These are phyloP conservation scores for Lagorchestes hirsutus DNA, from an alignment of 2,797 vertebrate genomes.

Conservation along the genomic window DNA sequence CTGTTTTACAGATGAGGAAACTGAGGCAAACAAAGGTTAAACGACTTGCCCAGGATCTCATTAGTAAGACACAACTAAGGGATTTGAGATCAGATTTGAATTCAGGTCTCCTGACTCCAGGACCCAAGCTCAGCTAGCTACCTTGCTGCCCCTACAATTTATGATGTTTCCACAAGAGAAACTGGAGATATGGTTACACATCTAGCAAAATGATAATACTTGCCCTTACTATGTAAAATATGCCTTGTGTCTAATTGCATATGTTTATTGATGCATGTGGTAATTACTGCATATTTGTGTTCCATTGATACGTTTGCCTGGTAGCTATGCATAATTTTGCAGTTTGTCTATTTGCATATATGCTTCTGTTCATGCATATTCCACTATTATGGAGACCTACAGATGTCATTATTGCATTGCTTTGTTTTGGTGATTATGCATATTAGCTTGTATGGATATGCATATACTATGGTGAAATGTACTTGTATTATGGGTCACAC, in stretches of 20 bases:
- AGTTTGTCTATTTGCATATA: constrained; percentile 1
- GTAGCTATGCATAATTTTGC: not conserved
- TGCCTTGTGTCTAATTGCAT: not conserved
- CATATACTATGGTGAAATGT: not conserved
- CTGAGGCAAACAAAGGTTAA: not conserved
- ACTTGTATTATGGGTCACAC: not conserved
- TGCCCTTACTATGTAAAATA: not conserved
- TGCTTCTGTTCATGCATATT: constrained; percentile 5
- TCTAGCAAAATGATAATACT: not conserved
- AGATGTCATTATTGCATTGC: not conserved
- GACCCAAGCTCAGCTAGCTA: not conserved
- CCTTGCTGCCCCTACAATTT: not conserved
- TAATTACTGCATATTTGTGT: constrained; percentile 4
- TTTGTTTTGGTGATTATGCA: not conserved
- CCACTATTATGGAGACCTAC: not conserved
- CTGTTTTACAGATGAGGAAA: not conserved
- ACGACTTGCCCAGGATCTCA: not conserved
- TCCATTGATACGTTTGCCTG: not conserved
- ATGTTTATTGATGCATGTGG: not conserved
- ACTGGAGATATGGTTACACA: not conserved
- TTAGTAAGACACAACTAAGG: not conserved
- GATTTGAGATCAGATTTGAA: not conserved
- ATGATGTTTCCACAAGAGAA: not conserved
- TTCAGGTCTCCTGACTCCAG: not conserved
- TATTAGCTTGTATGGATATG: not conserved